Percentiles rank a stretch among this genome's conserved stretches.
phyloP scores from a whole-genome alignment of 2,797 vertebrate species.

The Crenuchus spilurus region DNA sequence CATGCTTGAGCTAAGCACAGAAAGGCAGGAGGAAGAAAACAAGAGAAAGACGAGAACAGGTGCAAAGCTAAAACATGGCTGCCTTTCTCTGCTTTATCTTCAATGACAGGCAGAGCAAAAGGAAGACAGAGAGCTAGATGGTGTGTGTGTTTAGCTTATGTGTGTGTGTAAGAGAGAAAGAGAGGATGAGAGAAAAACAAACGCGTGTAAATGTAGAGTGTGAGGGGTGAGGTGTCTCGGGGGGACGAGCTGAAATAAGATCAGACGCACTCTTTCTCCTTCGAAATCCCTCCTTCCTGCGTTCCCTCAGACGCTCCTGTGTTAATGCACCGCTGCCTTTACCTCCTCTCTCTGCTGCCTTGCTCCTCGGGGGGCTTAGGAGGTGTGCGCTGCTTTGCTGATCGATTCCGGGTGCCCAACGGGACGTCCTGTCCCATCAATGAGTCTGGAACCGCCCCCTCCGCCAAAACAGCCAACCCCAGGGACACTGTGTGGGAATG shows the following conservation, averaged over 20 bases:
- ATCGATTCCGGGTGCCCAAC: constrained; percentile 68
- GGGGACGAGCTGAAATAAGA: constrained; percentile 47
- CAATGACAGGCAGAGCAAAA: constrained; percentile 25
- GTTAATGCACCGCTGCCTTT: constrained; percentile 4
- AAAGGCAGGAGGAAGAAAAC: constrained; percentile 53
- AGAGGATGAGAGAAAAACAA: constrained; percentile 34
- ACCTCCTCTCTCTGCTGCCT: constrained; percentile 1
- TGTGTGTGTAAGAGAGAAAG: background rate
- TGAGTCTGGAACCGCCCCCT: constrained; percentile 63
- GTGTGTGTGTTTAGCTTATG: background rate
- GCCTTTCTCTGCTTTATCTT: background rate
- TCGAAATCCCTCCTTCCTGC: background rate
- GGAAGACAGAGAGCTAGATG: constrained; percentile 39
- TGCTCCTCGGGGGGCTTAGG: constrained; percentile 60
- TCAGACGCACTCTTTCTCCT: constrained; percentile 30
- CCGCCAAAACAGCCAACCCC: constrained; percentile 20
- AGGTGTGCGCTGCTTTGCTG: constrained; percentile 64
- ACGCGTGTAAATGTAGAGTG: constrained; percentile 35
- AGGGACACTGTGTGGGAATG: constrained; percentile 40
- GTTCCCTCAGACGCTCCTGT: constrained; percentile 7
- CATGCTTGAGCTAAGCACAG: no score
- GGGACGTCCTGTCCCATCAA: constrained; percentile 77
- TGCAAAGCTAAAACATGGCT: constrained; percentile 6
- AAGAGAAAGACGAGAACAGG: constrained; percentile 40
- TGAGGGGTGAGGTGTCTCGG: constrained; percentile 20